These are phyloP conservation scores for Tetrapedia diversipes DNA, from an alignment of 2,888 invertebrate species.

Conservation along the genomic window DNA sequence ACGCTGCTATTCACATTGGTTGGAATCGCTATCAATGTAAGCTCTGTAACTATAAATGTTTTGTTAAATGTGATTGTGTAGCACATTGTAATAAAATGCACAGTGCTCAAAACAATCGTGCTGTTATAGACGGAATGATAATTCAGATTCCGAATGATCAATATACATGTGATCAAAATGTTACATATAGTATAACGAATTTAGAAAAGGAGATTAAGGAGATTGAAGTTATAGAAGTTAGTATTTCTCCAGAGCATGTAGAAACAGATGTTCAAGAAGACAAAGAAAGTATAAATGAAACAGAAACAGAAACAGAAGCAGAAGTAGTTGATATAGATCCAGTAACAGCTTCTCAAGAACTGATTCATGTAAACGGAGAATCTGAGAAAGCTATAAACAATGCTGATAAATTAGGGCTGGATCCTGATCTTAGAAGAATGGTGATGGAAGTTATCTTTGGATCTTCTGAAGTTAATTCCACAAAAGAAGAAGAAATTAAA, in stretches of 20 bases:
- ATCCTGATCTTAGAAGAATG: slow-evolving; percentile 77
- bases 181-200: slow-evolving; percentile 31
- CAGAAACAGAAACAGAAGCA: neutral
- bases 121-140: slow-evolving; percentile 66
- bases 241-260: neutral
- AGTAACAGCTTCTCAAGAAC: neutral
- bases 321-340: neutral
- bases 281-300: neutral
- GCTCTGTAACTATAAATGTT: slow-evolving; percentile 88
- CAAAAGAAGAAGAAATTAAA: slow-evolving; percentile 8
- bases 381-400: neutral
- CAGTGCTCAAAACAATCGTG: slow-evolving; percentile 83
- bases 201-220: slow-evolving; percentile 1
- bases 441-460: slow-evolving; percentile 82
- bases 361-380: neutral
- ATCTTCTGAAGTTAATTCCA: slow-evolving; percentile 36
- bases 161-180: slow-evolving; percentile 33
- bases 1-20: slow-evolving; percentile 88
- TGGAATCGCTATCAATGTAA: slow-evolving; percentile 91
- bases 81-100: slow-evolving; percentile 87
- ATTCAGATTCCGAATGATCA: slow-evolving; percentile 61
- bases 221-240: slow-evolving; percentile 18
- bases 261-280: slow-evolving; percentile 9
- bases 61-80: slow-evolving; percentile 86
- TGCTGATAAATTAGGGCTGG: slow-evolving; percentile 12